A percentile compares a stretch with the other conserved stretches of the same genome.
Conservation (phyloP, 2,797 vertebrate genomes). For the Chromobotia macracanthus region DNA sequence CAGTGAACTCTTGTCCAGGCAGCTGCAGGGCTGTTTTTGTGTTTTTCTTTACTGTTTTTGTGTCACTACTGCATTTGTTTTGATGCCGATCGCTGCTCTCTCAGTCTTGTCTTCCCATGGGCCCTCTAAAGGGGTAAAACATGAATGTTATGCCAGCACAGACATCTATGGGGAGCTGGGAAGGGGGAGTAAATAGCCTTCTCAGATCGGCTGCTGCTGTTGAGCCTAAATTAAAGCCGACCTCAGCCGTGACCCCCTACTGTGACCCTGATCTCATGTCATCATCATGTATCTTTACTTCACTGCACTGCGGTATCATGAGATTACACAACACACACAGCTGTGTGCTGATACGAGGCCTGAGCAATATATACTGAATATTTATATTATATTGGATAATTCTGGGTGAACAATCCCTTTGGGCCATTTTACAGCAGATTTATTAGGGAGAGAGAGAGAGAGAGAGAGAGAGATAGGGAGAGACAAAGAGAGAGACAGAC, state of each 20-base stretch:
- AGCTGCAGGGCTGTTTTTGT: slow-evolving; percentile 19
- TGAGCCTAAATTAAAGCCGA: slow-evolving; percentile 69
- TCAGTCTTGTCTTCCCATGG: background rate
- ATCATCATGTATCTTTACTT: slow-evolving; percentile 27
- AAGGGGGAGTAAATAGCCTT: slow-evolving; percentile 60
- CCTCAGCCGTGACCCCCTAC: slow-evolving; percentile 64
- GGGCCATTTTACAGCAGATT: background rate
- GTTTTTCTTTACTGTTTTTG: slow-evolving; percentile 8
- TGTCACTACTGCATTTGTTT: background rate
- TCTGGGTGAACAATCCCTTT: background rate
- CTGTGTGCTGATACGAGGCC: background rate
- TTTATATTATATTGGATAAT: background rate
- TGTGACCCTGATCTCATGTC: slow-evolving; percentile 48
- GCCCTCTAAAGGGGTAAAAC: slow-evolving; percentile 20
- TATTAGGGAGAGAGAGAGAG: background rate
- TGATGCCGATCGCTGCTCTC: slow-evolving; percentile 12
- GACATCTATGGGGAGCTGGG: slow-evolving; percentile 18
- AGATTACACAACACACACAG: background rate
- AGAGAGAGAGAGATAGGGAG: background rate
- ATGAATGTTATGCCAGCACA: slow-evolving; percentile 32
- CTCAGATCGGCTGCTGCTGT: slow-evolving; percentile 49
- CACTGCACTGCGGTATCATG: slow-evolving; percentile 7
- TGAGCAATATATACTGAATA: background rate
- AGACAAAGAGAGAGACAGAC: background rate
- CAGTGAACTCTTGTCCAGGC: background rate